phyloP scores from a whole-genome alignment of 2,113 vertebrate genomes.

The Campylorhamphus procurvoides region DNA sequence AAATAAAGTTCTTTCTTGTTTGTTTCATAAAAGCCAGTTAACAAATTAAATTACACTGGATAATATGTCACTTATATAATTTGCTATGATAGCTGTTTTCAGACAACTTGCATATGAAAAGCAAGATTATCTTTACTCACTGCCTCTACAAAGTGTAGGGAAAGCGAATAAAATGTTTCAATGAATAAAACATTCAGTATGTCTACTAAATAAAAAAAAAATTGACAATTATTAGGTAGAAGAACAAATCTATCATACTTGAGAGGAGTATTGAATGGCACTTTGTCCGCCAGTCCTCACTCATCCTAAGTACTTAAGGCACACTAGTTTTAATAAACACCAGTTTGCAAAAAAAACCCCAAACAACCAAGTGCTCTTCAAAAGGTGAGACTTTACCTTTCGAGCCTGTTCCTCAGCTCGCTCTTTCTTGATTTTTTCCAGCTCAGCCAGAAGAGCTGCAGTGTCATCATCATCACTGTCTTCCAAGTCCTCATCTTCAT shows the following conservation, averaged over 20 bases:
- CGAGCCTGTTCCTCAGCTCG: slow-evolving; percentile 94
- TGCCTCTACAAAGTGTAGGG: not conserved
- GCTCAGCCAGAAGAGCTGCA: slow-evolving; percentile 92
- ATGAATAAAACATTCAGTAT: not conserved
- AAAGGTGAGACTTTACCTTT: slow-evolving; percentile 78
- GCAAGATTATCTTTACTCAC: not conserved
- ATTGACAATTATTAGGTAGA: not conserved
- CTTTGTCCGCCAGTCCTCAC: not conserved
- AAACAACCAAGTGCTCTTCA: not conserved
- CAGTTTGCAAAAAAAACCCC: not conserved
- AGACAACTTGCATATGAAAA: not conserved
- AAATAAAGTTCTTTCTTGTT: not conserved
- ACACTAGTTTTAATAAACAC: not conserved
- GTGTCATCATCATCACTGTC: slow-evolving; percentile 96
- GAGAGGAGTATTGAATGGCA: not conserved
- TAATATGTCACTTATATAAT: not conserved
- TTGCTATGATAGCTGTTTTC: not conserved
- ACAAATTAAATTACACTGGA: not conserved
- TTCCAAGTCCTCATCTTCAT: slow-evolving; percentile 88
- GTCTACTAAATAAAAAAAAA: not conserved
- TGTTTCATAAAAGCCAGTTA: not conserved
- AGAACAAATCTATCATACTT: not conserved
- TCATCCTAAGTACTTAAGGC: not conserved
- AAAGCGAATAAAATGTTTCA: not conserved
- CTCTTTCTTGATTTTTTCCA: slow-evolving; percentile 98